Base-by-base conservation (phyloP, 2,797 vertebrate genomes). In the Pterois miles region DNA sequence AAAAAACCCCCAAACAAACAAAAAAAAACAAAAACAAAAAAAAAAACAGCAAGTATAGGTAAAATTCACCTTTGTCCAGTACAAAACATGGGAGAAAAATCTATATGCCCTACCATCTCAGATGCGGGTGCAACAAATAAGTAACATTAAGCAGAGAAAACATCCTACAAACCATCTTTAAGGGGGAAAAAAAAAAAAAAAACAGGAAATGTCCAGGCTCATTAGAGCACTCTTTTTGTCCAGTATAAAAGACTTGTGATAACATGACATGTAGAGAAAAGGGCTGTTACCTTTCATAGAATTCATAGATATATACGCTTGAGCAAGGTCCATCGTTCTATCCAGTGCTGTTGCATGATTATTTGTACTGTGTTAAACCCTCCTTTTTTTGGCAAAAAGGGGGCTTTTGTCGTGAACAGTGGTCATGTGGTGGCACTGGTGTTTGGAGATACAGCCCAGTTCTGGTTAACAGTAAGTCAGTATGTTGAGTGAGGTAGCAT, bases 401-500 rank as follows among this genome's bases (percentile, higher is more conserved):
- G 91, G 40, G 18, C 40, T 69, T 69, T 82, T 82, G 86, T 92
- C 85, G 85, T 88, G 78, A 90, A 86, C 88, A 90, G 90, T 91
- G 93, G 91, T 90, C 86, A 93, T 90, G 89, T 88, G 90, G 92
- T 93, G 91, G 94, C 89, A 92, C 92, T 90, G 93, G 89, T 89
- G 86, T 93, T 46, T 83, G 88, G 78, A 93, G 89, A 92, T 86
- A 91, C 93, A 91, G 94, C 95, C 95, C 93, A 94, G 92, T 92
- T 95, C 89, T 94, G 90, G 86, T 93, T 92, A 90, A 96, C 86
- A 93, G 95, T 92, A 96, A 95, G 93, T 92, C 89, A 95, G 94
- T 94, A 94, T 90, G 88, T 93, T 86, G 91, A 95, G 94, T 96
- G 96, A 97, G 97, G 96, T 97, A 97, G 96, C 94, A 90, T 92